Percentiles rank a stretch among this genome's conserved stretches.
These are phyloP conservation scores for Prinia subflava DNA, from an alignment of 2,113 vertebrate species.

Conservation along the genomic window DNA sequence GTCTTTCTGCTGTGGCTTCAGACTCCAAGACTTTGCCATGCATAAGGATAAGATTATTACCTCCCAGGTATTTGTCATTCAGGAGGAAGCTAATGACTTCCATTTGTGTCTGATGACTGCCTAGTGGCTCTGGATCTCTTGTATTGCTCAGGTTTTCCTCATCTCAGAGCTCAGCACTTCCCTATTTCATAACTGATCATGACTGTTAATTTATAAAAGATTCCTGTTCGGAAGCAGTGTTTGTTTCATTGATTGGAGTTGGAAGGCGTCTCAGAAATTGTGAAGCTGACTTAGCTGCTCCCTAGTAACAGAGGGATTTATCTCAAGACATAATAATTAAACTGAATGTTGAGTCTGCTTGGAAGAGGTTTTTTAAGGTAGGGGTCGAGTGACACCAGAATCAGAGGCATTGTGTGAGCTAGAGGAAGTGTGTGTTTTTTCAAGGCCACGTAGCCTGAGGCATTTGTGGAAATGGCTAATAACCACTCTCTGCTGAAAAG, in stretches of 20 bases:
- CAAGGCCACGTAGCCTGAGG: slow-evolving; percentile 43
- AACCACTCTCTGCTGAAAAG: slow-evolving; percentile 47
- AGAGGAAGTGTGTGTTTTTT: slow-evolving; percentile 42
- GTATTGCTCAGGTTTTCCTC: background rate
- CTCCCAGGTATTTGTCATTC: background rate
- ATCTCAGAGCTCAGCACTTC: background rate
- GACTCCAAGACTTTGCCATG: background rate
- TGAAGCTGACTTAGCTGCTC: background rate
- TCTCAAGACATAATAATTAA: slow-evolving; percentile 7
- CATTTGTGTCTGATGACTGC: background rate
- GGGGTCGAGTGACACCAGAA: slow-evolving; percentile 24
- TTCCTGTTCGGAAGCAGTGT: background rate
- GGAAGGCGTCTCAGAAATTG: slow-evolving; percentile 13
- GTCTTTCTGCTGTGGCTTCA: background rate
- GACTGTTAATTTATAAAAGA: slow-evolving; percentile 10
- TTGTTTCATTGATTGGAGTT: slow-evolving; percentile 20
- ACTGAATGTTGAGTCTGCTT: slow-evolving; percentile 40
- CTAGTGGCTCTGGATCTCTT: background rate
- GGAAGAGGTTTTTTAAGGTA: slow-evolving; percentile 50
- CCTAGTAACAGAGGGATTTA: background rate
- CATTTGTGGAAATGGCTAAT: slow-evolving; percentile 65
- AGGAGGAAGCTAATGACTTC: slow-evolving; percentile 23
- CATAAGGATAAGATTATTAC: background rate
- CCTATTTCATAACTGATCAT: background rate
- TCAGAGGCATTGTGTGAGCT: slow-evolving; percentile 43